Evolutionary conservation across 2,888 invertebrate genomes (phyloP), one percentile per base, ranked within the genome.

Genomic region (Sphaerophoria taeniata): DNA sequence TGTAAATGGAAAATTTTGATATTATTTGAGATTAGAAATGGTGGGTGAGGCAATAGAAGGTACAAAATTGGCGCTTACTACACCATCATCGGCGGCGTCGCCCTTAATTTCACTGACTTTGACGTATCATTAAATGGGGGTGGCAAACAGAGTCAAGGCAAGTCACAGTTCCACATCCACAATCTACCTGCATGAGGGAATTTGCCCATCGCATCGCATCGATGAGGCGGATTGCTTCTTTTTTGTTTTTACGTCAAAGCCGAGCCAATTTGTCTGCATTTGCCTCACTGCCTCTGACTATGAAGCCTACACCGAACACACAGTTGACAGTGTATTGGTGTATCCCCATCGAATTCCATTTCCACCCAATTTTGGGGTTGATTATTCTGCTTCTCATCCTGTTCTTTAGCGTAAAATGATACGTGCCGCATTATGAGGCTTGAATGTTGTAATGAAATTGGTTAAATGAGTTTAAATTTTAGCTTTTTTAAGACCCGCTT

Each of bases 31-130:
- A 12, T 43, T 43, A 3, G 43, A 11, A 16, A 39, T 6, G 60
- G 11, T 12, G 12, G 43, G 60, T 39, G 24, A 24, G 9, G 9
- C 9, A 43, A 39, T 39, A 9, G 43, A 9, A 11, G 51, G 24
- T 58, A 14, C 69, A 39, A 47, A 47, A 24, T 67, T 63, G 56
- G 76, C 61, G 51, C 43, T 61, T 43, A 12, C 43, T 43, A 43
- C 33, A 39, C 9, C 58, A 2, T 36, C 56, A 14, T 14, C 4
- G 6, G 5, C 56, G n/a, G 6, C 58, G 24, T 24, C 60, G 61
- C 60, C 78, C 67, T 75, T 67, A 69, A 75, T 75, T 80, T 69
- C 9, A 70, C 63, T 71, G 61, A 56, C 63, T 70, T 67, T 73
- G 63, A 56, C 71, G 65, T 75, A 65, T 76, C 71, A 81, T 81